A percentile compares a stretch with the other conserved stretches of the same genome.
phyloP scores from a whole-genome alignment of 2,113 vertebrate species.

The Synchiropus splendidus region DNA sequence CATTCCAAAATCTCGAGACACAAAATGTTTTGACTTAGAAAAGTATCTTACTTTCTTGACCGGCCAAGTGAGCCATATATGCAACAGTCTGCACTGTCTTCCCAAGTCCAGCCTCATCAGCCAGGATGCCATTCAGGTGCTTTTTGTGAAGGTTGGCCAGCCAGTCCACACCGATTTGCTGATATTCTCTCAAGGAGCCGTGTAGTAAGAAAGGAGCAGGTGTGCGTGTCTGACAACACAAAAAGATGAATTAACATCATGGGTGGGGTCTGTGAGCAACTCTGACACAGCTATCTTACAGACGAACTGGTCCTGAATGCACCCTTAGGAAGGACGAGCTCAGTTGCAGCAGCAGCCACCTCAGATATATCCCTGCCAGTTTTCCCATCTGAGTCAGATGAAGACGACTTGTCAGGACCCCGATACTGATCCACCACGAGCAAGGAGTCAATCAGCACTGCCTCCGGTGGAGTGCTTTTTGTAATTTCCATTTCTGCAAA shows the following conservation, averaged over 20 bases:
- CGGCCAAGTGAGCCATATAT: conserved; percentile 84
- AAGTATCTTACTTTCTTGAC: conserved; percentile 72
- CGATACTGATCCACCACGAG: conserved; percentile 80
- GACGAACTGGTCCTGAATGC: conserved; percentile 73
- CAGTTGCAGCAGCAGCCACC: conserved; percentile 79
- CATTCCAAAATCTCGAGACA: too few species aligned
- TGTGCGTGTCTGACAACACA: conserved; percentile 61
- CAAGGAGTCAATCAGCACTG: conserved; percentile 81
- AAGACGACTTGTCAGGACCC: conserved; percentile 60
- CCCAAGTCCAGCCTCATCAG: conserved; percentile 81
- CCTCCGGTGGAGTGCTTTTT: conserved; percentile 65
- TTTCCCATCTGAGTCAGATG: conserved; percentile 59
- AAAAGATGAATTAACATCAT: neutral
- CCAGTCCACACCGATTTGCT: conserved; percentile 87
- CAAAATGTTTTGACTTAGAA: neutral
- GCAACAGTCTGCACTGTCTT: conserved; percentile 88
- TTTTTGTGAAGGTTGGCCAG: conserved; percentile 78
- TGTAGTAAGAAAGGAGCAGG: conserved; percentile 73
- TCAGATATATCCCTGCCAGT: conserved; percentile 78
- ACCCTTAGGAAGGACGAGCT: conserved; percentile 81
- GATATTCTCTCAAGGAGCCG: conserved; percentile 81
- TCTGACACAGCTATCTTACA: conserved; percentile 53
- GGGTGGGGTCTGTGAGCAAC: neutral
- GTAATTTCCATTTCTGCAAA: conserved; percentile 33
- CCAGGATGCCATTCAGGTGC: conserved; percentile 83